Base-by-base conservation (phyloP, 2,113 vertebrate species). In the Lepus americanus region DNA sequence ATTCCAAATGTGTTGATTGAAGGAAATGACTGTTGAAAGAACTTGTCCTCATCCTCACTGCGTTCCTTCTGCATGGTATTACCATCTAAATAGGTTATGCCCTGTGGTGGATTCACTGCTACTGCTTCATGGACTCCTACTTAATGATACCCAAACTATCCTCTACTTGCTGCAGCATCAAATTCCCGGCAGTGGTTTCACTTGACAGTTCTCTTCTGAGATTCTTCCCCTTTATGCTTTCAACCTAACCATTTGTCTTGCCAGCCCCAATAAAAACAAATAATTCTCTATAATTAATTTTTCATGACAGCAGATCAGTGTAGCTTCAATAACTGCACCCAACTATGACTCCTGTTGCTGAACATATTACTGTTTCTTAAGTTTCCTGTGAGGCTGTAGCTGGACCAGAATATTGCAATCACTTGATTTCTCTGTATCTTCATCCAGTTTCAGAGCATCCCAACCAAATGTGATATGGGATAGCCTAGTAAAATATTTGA, bases 401-500 rank as follows among this genome's bases (percentile, higher is more conserved):
- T 87, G 14, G 33, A 72, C 20, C 23, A 67, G 25, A 59, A 33
- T 64, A n/a, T 29, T 19, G 29, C 27, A 83, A 49, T 33, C 3
- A 82, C 33, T 49, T 3, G 6, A 63, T 76, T 90, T 76, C 13
- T 87, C 44, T 44, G 44, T 44, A 6, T 44, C 81, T 63, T 6
- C 9, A 25, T 29, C 36, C 4, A 13, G 25, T 0, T 4, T 92
- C 10, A 69, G 14, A 55, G 39, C 13, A 63, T 83, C 17, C 72
- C 20, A 73, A 33, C 27, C 16, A 73, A 0, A 29, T 67, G 27
- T 79, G 39, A 49, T n/a, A 17, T 33, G 9, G 3, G 9, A 13
- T 1, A 53, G 0, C 3, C 53, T 67, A n/a, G 4, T 73, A 31
- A 9, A 82, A 27, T 1, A 31, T 3, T 49, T 80, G 3, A 0